Conservation (phyloP, 2,888 invertebrate genomes). For the Masnerella sp. region DNA sequence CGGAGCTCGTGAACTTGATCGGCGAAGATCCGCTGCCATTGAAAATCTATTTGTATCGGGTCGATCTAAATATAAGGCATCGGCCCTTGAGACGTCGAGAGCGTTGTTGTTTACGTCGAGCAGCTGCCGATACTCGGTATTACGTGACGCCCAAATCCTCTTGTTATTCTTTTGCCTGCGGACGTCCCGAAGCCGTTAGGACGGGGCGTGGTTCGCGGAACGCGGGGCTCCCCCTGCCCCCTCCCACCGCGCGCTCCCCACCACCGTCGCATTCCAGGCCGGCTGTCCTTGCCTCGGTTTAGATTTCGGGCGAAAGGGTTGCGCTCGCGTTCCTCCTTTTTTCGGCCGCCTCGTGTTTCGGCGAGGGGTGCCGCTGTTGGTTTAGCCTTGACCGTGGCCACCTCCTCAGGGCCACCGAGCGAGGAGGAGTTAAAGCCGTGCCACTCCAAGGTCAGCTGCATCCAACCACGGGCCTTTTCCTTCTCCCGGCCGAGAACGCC, state of each 20-base stretch:
- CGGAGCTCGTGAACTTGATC: slow-evolving; percentile 19
- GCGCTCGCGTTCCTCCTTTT: slow-evolving; percentile 10
- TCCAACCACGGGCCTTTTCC: no score
- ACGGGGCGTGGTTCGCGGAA: slow-evolving; percentile 55
- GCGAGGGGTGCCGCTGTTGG: slow-evolving; percentile 61
- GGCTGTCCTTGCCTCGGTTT: slow-evolving; percentile 39
- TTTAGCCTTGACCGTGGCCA: slow-evolving; percentile 76
- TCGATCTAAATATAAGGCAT: slow-evolving; percentile 45
- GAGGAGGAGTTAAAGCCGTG: slow-evolving; percentile 68
- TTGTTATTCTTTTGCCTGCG: slow-evolving; percentile 52
- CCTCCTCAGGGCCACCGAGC: slow-evolving; percentile 70
- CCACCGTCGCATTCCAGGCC: slow-evolving; percentile 31
- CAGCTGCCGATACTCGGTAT: slow-evolving; percentile 52
- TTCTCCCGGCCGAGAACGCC: no score
- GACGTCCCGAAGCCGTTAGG: slow-evolving; percentile 48
- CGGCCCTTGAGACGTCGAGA: slow-evolving; percentile 45
- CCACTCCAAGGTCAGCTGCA: slow-evolving; percentile 75
- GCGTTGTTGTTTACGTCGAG: slow-evolving; percentile 47
- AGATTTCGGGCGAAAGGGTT: slow-evolving; percentile 39
- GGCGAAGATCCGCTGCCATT: slow-evolving; percentile 25
- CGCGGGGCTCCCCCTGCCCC: slow-evolving; percentile 12
- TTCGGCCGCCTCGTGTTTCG: slow-evolving; percentile 6
- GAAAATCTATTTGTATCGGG: slow-evolving; percentile 42
- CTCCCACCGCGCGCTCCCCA: neutral
- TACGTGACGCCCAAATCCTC: slow-evolving; percentile 43